phyloP scores from a whole-genome alignment of 1,140 invertebrate species.

The Pemphigus obesinymphae region DNA sequence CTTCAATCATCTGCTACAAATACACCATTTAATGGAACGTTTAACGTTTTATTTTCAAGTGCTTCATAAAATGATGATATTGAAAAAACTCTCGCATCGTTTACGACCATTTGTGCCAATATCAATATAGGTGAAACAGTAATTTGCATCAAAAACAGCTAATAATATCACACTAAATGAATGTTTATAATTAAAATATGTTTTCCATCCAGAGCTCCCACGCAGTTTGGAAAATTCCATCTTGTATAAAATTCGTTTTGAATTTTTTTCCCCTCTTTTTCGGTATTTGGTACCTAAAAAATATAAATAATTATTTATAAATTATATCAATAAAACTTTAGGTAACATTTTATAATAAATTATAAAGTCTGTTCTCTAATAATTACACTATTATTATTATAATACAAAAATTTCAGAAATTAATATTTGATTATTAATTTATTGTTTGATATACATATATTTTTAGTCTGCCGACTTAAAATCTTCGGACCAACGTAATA shows the following conservation, averaged over 20 bases:
- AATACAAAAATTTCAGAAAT: no score
- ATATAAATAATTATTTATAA: neutral
- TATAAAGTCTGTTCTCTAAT: neutral
- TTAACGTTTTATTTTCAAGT: constrained; percentile 34
- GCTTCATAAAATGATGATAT: constrained; percentile 45
- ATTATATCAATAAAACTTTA: no score
- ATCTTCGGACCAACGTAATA: neutral
- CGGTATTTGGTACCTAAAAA: constrained; percentile 42
- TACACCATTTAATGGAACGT: constrained; percentile 25
- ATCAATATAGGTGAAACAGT: constrained; percentile 47
- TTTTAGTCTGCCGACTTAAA: neutral
- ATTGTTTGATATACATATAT: neutral
- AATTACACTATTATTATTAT: neutral
- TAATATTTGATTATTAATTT: neutral
- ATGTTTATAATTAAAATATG: constrained; percentile 55
- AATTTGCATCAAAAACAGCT: constrained; percentile 49
- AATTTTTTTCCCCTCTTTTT: constrained; percentile 47
- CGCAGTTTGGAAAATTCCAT: constrained; percentile 46
- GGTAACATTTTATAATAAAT: neutral
- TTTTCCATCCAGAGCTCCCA: constrained; percentile 54
- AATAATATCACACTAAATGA: constrained; percentile 52
- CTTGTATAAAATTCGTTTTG: constrained; percentile 51
- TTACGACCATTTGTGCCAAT: constrained; percentile 49
- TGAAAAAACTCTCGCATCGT: constrained; percentile 48
- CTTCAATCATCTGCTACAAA: constrained; percentile 1